These are phyloP conservation scores for Sylvicola fuscatus DNA, from an alignment of 2,888 invertebrate genomes.

Conservation along the genomic window DNA sequence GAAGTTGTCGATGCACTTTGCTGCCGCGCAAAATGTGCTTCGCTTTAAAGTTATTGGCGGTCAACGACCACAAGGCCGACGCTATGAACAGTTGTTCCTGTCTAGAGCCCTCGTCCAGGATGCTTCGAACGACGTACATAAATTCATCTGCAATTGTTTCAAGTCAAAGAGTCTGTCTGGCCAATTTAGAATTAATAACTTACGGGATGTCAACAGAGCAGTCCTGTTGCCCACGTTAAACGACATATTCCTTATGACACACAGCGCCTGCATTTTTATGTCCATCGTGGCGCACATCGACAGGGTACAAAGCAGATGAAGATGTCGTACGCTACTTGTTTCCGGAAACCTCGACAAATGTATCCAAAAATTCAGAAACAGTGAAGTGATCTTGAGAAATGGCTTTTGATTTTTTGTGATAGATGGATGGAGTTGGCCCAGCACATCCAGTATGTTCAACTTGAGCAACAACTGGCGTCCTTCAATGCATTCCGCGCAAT, in stretches of 20 bases:
- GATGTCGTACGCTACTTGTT: conserved; percentile 12
- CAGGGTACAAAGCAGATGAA: conserved; percentile 8
- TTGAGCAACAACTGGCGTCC: conserved; percentile 16
- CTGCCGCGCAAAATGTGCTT: conserved; percentile 17
- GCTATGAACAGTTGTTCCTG: conserved; percentile 17
- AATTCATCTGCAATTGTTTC: conserved; percentile 7
- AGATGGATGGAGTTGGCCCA: conserved; percentile 18
- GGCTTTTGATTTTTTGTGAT: conserved; percentile 12
- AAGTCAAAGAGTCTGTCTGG: too few relatives aligned
- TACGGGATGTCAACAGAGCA: conserved; percentile 13
- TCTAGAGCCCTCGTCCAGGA: conserved; percentile 8
- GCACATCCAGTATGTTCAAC: conserved; percentile 16
- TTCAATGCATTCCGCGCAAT: conserved; percentile 20
- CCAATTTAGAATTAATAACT: too few relatives aligned
- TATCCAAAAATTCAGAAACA: conserved; percentile 22
- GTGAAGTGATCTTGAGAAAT: conserved; percentile 12
- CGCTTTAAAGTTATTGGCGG: conserved; percentile 18
- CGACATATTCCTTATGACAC: conserved; percentile 21
- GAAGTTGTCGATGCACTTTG: conserved; percentile 14
- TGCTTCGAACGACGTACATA: conserved; percentile 4
- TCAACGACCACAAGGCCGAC: conserved; percentile 18
- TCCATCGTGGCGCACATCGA: conserved; percentile 10
- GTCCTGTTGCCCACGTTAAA: conserved; percentile 17
- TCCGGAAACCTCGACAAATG: conserved; percentile 19
- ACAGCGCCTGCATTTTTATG: conserved; percentile 14